phyloP scores from a whole-genome alignment of 2,113 vertebrate genomes.

The Myocastor coypus region DNA sequence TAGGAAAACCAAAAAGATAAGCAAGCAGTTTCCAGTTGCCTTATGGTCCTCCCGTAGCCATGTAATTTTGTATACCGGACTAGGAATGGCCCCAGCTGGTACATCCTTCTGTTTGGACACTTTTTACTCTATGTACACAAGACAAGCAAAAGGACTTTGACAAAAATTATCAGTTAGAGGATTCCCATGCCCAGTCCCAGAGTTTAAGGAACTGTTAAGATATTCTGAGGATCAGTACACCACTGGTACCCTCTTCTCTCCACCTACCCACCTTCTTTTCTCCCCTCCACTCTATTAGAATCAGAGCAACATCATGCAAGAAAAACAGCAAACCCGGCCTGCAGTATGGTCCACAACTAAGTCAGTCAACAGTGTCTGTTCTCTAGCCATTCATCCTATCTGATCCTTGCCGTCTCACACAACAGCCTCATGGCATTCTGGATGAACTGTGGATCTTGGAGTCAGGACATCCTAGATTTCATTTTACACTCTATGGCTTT shows the following conservation, averaged over 20 bases:
- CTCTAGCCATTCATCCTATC: fast-evolving
- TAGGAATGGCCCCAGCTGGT: no score
- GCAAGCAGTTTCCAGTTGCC: neutral
- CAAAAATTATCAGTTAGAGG: neutral
- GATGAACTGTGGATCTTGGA: neutral
- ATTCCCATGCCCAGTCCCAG: neutral
- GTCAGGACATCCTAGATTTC: neutral
- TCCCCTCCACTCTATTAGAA: neutral
- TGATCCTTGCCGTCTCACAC: neutral
- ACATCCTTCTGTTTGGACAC: neutral
- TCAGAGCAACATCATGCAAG: fast-evolving
- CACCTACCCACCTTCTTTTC: no score
- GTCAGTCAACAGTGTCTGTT: neutral
- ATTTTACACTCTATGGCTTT: neutral
- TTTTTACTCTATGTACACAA: no score
- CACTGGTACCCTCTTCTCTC: fast-evolving
- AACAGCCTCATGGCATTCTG: fast-evolving
- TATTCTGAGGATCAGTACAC: fast-evolving
- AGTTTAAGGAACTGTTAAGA: neutral
- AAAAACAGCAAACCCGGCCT: no score
- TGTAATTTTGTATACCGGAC: fast-evolving
- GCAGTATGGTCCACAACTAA: no score
- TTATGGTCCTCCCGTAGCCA: fast-evolving
- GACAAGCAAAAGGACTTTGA: neutral
- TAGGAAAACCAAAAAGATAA: neutral